These are phyloP conservation scores for Plecturocebus donacophilus DNA, from an alignment of 2,113 vertebrate species.

Conservation along the genomic window DNA sequence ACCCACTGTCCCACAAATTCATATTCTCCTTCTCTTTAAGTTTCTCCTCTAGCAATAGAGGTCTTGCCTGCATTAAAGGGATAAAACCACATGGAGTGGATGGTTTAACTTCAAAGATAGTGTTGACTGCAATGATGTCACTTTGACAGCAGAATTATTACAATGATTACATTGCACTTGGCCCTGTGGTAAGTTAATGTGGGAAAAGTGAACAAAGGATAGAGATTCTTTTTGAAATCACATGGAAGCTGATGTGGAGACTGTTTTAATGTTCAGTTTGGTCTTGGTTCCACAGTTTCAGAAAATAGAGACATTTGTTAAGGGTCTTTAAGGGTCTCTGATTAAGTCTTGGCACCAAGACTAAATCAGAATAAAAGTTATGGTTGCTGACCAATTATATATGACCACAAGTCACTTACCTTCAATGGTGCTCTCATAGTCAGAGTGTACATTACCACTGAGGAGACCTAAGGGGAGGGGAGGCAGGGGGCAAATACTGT, in stretches of 20 bases:
- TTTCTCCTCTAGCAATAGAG: neutral
- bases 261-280: neutral
- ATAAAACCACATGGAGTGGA: neutral
- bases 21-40: neutral
- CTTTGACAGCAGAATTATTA: neutral
- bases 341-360: neutral
- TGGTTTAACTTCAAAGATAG: neutral
- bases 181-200: neutral
- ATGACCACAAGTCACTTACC: neutral
- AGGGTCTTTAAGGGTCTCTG: neutral
- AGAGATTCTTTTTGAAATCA: neutral
- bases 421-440: neutral
- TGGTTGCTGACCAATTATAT: neutral
- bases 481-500: neutral
- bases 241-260: neutral
- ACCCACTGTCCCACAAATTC: neutral
- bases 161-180: neutral
- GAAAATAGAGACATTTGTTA: conserved; percentile 45
- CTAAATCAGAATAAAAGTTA: neutral
- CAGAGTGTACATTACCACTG: neutral
- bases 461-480: neutral
- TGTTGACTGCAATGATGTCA: neutral
- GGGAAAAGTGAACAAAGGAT: neutral
- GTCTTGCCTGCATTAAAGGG: neutral
- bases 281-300: neutral